A percentile compares a stretch with the other conserved stretches of the same genome.
Conservation (phyloP, 2,797 vertebrate genomes). For the Coluber constrictor region DNA sequence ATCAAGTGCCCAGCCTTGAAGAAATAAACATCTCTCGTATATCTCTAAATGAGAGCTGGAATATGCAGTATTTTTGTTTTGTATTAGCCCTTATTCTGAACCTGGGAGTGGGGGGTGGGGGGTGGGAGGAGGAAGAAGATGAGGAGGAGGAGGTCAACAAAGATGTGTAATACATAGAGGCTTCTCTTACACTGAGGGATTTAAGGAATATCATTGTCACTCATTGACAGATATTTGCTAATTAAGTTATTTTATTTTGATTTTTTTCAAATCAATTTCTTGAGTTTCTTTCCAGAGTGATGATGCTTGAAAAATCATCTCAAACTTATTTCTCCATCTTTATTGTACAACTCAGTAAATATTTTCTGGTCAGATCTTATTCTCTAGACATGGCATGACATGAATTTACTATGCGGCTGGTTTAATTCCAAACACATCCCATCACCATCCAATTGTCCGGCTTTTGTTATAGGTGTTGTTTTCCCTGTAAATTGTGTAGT, state of each 20-base stretch:
- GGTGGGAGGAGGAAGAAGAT: not conserved
- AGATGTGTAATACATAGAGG: not conserved
- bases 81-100: not conserved
- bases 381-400: conserved; percentile 47
- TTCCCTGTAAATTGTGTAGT: not conserved
- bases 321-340: conserved; percentile 66
- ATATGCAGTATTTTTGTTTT: not conserved
- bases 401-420: not conserved
- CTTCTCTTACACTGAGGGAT: conserved; percentile 9
- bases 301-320: conserved; percentile 70
- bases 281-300: conserved; percentile 50
- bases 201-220: conserved; percentile 42
- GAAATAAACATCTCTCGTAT: not conserved
- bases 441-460: not conserved
- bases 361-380: conserved; percentile 48
- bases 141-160: not conserved
- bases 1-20: not conserved
- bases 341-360: conserved; percentile 62
- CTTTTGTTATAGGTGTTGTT: not conserved
- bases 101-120: too few species aligned
- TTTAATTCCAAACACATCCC: not conserved
- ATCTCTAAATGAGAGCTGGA: not conserved
- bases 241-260: conserved; percentile 60
- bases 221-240: conserved; percentile 54
- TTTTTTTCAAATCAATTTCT: conserved; percentile 56